Percentiles rank a stretch among this genome's conserved stretches.
Conservation (phyloP, 2,113 vertebrate species). For the Opisthocomus hoazin region DNA sequence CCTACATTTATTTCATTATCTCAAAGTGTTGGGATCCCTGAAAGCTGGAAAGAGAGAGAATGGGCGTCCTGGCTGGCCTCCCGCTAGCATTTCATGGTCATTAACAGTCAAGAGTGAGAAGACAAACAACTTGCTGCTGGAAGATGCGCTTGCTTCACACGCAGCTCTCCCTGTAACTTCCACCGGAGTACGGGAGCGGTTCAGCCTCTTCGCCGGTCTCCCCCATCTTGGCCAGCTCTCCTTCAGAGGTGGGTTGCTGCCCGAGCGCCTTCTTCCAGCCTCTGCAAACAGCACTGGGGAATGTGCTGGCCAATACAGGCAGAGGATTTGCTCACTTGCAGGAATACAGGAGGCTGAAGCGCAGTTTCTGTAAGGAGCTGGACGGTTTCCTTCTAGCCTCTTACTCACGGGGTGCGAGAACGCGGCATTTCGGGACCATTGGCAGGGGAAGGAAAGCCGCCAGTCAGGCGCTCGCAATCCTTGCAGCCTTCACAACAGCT, state of each 20-base stretch:
- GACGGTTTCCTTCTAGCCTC: not conserved
- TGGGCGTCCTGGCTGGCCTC: not conserved
- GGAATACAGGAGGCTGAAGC: not conserved
- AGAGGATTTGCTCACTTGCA: not conserved
- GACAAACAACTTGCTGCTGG: not conserved
- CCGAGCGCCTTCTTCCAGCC: not conserved
- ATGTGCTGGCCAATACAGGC: not conserved
- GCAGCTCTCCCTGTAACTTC: not conserved
- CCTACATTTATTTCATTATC: slow-evolving; percentile 12
- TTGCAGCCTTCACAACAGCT: not conserved
- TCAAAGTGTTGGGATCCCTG: not conserved
- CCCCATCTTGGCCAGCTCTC: not conserved
- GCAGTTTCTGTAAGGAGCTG: not conserved
- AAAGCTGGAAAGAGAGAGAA: slow-evolving; percentile 5
- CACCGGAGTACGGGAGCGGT: not conserved
- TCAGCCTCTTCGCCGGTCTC: not conserved
- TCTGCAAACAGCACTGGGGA: not conserved
- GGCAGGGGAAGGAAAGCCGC: not conserved
- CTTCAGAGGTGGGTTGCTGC: not conserved
- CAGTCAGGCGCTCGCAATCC: not conserved
- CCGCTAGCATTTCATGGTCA: slow-evolving; percentile 2
- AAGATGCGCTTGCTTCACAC: not conserved
- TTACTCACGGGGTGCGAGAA: slow-evolving; percentile 22
- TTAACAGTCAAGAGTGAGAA: slow-evolving; percentile 16
- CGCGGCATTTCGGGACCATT: not conserved